phyloP scores from a whole-genome alignment of 2,113 vertebrate species.

The Ammodytes marinus region DNA sequence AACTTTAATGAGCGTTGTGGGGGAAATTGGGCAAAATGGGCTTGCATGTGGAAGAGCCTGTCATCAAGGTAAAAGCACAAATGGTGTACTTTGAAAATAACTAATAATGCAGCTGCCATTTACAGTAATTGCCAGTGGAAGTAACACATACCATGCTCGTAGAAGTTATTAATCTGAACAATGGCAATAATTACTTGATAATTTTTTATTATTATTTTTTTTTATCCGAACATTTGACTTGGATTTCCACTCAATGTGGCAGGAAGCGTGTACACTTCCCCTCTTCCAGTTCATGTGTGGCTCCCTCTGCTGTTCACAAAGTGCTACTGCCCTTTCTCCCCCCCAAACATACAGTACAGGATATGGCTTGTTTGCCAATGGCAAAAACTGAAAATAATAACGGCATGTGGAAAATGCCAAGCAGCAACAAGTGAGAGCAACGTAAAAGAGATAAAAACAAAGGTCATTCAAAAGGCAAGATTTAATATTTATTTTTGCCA shows the following conservation, averaged over 20 bases:
- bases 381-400: constrained; percentile 23
- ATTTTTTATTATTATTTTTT: background rate
- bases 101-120: constrained; percentile 38
- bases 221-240: constrained; percentile 5
- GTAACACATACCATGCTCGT: constrained; percentile 6
- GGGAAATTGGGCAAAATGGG: constrained; percentile 30
- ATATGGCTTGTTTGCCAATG: constrained; percentile 67
- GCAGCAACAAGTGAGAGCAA: constrained; percentile 33
- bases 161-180: constrained; percentile 18
- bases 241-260: constrained; percentile 16
- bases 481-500: background rate
- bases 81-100: constrained; percentile 32
- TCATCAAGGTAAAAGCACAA: constrained; percentile 59
- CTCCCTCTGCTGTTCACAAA: constrained; percentile 67
- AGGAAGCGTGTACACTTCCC: constrained; percentile 25
- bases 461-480: background rate
- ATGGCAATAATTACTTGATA: constrained; percentile 27
- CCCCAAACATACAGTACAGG: constrained; percentile 45
- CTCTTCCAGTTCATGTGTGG: constrained; percentile 34
- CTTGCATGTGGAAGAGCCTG: constrained; percentile 31
- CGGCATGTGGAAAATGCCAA: constrained; percentile 15
- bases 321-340: constrained; percentile 43
- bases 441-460: constrained; percentile 35
- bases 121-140: constrained; percentile 16
- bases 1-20: constrained; percentile 46